Evolutionary conservation across 2,113 vertebrate species (phyloP).

Genomic region (Erythrocebus patas): DNA sequence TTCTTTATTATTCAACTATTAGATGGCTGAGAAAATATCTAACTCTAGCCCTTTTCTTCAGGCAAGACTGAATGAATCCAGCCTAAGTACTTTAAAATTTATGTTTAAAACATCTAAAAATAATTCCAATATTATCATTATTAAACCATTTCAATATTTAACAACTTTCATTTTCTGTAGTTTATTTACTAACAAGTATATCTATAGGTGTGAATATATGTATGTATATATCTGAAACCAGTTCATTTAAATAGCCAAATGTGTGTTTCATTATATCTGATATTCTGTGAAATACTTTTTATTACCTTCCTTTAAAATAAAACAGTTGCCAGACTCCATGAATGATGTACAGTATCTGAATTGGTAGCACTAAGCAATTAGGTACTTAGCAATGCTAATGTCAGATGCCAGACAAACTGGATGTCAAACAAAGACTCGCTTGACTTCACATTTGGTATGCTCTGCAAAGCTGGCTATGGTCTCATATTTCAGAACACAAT

Average conservation of each 20-base stretch:
- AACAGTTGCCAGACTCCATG: constrained; percentile 19
- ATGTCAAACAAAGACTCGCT: constrained; percentile 61
- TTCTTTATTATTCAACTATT: background rate
- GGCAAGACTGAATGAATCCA: background rate
- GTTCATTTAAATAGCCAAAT: background rate
- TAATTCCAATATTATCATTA: background rate
- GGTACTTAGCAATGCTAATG: constrained; percentile 70
- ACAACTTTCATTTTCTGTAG: background rate
- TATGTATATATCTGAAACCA: background rate
- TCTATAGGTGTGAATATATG: background rate
- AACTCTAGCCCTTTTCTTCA: background rate
- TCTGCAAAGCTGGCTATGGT: constrained; percentile 36
- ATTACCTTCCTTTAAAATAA: background rate
- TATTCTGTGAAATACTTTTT: background rate
- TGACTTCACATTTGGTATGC: background rate
- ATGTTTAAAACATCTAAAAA: background rate
- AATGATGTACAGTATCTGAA: constrained; percentile 14
- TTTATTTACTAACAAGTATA: background rate
- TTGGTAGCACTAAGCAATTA: background rate
- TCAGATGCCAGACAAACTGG: constrained; percentile 76
- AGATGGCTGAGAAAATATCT: background rate
- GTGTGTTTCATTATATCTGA: background rate
- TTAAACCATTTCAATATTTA: background rate
- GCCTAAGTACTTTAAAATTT: background rate
- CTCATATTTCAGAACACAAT: background rate